Percentiles rank a stretch among this genome's conserved stretches.
phyloP scores from a whole-genome alignment of 1,140 invertebrate species.

The Drosophila ercepeae region DNA sequence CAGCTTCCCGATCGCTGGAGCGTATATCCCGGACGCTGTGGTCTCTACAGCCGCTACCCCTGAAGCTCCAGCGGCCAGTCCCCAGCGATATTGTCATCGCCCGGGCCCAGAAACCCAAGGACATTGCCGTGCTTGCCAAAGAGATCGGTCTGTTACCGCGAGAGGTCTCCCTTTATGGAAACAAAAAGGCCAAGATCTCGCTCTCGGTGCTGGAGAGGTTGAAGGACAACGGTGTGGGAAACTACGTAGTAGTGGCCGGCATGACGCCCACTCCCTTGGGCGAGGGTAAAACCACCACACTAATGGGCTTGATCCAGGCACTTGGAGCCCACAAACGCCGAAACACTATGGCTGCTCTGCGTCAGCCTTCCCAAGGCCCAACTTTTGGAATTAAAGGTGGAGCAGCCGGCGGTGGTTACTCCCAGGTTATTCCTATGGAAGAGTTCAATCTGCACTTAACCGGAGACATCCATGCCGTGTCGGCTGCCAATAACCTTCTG shows the following conservation, averaged over 20 bases:
- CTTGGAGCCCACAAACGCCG: slow-evolving; percentile 92
- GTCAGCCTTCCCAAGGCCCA: slow-evolving; percentile 99
- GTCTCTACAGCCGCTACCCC: slow-evolving; percentile 87
- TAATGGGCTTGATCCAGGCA: slow-evolving; percentile 96
- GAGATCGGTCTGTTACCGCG: slow-evolving; percentile 93
- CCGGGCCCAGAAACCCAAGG: slow-evolving; percentile 93
- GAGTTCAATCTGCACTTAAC: slow-evolving; percentile 99
- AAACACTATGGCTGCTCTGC: slow-evolving; percentile 96
- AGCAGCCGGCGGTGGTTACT: slow-evolving; percentile 78
- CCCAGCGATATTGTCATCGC: slow-evolving; percentile 96
- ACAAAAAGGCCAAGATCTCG: slow-evolving; percentile 97
- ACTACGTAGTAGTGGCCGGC: slow-evolving; percentile 97
- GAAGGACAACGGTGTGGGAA: slow-evolving; percentile 89
- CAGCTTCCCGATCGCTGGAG: slow-evolving; percentile 88
- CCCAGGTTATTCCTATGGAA: slow-evolving; percentile 99
- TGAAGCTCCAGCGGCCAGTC: slow-evolving; percentile 87
- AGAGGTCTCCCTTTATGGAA: slow-evolving; percentile 96
- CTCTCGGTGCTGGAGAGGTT: slow-evolving; percentile 92
- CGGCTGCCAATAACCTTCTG: slow-evolving; percentile 98
- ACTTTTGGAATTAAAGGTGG: slow-evolving; percentile 98
- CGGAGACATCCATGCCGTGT: slow-evolving; percentile 99
- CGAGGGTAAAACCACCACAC: slow-evolving; percentile 98
- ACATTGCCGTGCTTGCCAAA: slow-evolving; percentile 90
- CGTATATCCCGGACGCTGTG: slow-evolving; percentile 86
- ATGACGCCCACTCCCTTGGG: slow-evolving; percentile 99